Evolutionary conservation across 2,113 vertebrate species (phyloP).

Genomic region (Microtus ochrogaster): DNA sequence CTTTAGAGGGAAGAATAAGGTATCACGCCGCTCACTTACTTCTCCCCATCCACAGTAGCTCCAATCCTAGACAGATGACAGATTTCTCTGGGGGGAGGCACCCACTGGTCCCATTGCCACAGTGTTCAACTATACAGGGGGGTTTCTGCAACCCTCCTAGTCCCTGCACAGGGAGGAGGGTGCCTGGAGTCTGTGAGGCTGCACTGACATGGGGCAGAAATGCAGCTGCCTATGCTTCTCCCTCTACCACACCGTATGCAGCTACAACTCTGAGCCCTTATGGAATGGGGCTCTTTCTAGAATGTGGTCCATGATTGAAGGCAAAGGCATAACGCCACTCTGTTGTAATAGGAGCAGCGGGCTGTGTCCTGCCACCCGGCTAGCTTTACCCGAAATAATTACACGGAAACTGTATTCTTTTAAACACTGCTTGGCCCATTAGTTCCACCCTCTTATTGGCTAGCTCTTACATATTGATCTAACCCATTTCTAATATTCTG

Average conservation of each 20-base stretch:
- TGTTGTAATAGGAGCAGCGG: no score
- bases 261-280: not conserved
- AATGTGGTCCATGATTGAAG: not conserved
- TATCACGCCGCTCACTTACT: no score
- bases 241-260: not conserved
- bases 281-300: not conserved
- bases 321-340: no score
- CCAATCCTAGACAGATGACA: not conserved
- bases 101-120: not conserved
- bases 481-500: no score
- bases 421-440: no score
- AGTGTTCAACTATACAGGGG: not conserved
- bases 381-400: no score
- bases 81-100: not conserved
- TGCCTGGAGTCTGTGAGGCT: not conserved
- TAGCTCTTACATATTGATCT: no score
- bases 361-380: no score
- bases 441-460: no score
- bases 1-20: not conserved
- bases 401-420: no score
- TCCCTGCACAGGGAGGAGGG: not conserved
- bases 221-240: no score
- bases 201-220: not conserved
- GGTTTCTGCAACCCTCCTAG: not conserved
- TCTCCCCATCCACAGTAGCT: not conserved